Conservation (phyloP, 2,888 invertebrate species). For the Pseudanteris insignis region DNA sequence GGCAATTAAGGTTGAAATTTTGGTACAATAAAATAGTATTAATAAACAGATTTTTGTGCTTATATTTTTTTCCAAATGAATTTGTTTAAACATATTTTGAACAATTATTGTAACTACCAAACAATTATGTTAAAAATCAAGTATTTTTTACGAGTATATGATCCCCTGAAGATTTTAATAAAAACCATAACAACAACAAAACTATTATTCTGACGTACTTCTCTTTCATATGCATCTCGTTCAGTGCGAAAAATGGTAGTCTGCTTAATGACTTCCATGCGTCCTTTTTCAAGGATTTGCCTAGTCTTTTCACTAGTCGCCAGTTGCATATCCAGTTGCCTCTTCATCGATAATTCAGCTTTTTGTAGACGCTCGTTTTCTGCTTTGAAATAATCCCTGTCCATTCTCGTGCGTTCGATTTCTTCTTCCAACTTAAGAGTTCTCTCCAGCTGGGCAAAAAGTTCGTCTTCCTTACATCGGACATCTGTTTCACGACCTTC, state of each 20-base stretch:
- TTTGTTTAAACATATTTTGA: too few species aligned
- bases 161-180: too few species aligned
- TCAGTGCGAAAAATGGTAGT: constrained; percentile 71
- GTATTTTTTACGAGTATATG: too few species aligned
- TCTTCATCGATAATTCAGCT: constrained; percentile 50
- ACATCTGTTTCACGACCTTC: constrained; percentile 70
- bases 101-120: too few species aligned
- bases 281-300: constrained; percentile 69
- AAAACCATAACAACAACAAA: background rate
- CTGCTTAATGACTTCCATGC: constrained; percentile 71
- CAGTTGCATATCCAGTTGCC: constrained; percentile 17
- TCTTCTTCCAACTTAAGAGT: constrained; percentile 71
- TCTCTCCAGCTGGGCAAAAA: constrained; percentile 71
- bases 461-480: constrained; percentile 72
- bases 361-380: constrained; percentile 58
- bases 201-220: constrained; percentile 64
- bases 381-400: constrained; percentile 53
- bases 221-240: constrained; percentile 70
- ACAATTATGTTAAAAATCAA: too few species aligned
- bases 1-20: too few species aligned
- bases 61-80: too few species aligned
- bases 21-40: too few species aligned
- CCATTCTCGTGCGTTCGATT: constrained; percentile 56
- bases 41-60: too few species aligned
- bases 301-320: constrained; percentile 70